A percentile compares a stretch with the other conserved stretches of the same genome.
phyloP scores from a whole-genome alignment of 1,140 invertebrate species.

The Trichoplusia ni region DNA sequence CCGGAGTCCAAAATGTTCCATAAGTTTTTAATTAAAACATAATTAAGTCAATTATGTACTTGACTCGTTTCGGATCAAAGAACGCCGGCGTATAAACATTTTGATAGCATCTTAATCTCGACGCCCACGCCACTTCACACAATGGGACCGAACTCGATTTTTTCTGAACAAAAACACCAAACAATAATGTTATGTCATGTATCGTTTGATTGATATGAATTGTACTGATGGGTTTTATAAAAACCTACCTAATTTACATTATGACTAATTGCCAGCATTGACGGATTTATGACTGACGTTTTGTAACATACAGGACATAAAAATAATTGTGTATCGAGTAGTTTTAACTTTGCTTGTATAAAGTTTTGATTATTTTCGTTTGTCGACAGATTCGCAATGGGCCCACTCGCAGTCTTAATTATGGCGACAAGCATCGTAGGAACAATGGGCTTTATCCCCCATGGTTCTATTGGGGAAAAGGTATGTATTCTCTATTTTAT shows the following conservation, averaged over 20 bases:
- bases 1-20: no score
- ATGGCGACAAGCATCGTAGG: constrained; percentile 73
- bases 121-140: constrained; percentile 57
- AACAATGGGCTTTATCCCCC: constrained; percentile 73
- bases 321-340: background rate
- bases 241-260: constrained; percentile 22
- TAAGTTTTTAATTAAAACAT: constrained; percentile 13
- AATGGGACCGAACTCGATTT: constrained; percentile 52
- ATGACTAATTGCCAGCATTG: constrained; percentile 31
- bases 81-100: constrained; percentile 53
- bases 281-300: constrained; percentile 19
- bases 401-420: constrained; percentile 53
- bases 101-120: constrained; percentile 65
- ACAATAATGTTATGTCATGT: constrained; percentile 71
- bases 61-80: constrained; percentile 51
- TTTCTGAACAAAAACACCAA: constrained; percentile 60
- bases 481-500: constrained; percentile 51
- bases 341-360: background rate
- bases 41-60: constrained; percentile 28
- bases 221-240: constrained; percentile 39
- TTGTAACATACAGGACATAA: background rate
- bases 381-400: constrained; percentile 74
- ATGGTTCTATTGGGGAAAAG: constrained; percentile 79
- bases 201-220: constrained; percentile 60
- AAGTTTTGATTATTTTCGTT: constrained; percentile 35